phyloP scores from a whole-genome alignment of 2,113 vertebrate species.

The Equus przewalskii region DNA sequence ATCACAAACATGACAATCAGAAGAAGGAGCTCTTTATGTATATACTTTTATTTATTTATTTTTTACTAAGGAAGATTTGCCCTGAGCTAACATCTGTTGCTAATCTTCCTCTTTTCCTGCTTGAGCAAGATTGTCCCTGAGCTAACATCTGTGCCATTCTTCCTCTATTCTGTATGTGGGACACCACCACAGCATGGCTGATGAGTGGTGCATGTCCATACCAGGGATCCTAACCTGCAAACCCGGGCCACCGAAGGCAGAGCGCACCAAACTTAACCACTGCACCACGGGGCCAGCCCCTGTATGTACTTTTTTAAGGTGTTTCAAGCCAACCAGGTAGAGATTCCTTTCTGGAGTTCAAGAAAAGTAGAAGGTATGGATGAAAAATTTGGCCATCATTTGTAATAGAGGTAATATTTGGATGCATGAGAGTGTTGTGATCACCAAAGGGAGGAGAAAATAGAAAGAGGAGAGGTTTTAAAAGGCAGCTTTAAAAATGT shows the following conservation, averaged over 20 bases:
- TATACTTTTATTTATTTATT: not conserved
- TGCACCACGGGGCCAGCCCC: too few relatives aligned
- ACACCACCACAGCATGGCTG: too few relatives aligned
- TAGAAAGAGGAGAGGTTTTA: not conserved
- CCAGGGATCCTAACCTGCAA: too few relatives aligned
- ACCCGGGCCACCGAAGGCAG: too few relatives aligned
- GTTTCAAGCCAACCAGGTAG: not conserved
- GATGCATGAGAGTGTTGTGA: not conserved
- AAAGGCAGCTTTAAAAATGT: not conserved
- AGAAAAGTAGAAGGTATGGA: not conserved
- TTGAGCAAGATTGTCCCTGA: too few relatives aligned
- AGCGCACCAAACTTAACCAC: too few relatives aligned
- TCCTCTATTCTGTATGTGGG: too few relatives aligned
- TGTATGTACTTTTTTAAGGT: not conserved
- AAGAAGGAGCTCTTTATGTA: not conserved
- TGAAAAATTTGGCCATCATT: not conserved
- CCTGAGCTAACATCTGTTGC: too few relatives aligned
- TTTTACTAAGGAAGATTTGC: too few relatives aligned
- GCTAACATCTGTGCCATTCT: too few relatives aligned
- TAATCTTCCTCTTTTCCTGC: too few relatives aligned
- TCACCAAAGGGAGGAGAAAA: not conserved
- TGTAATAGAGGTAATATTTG: constrained; percentile 1
- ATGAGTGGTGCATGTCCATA: too few relatives aligned
- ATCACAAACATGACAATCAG: not conserved
- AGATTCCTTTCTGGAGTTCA: not conserved